Percentiles rank a stretch among this genome's conserved stretches.
phyloP scores from a whole-genome alignment of 2,888 invertebrate genomes.

The Meta bourneti region DNA sequence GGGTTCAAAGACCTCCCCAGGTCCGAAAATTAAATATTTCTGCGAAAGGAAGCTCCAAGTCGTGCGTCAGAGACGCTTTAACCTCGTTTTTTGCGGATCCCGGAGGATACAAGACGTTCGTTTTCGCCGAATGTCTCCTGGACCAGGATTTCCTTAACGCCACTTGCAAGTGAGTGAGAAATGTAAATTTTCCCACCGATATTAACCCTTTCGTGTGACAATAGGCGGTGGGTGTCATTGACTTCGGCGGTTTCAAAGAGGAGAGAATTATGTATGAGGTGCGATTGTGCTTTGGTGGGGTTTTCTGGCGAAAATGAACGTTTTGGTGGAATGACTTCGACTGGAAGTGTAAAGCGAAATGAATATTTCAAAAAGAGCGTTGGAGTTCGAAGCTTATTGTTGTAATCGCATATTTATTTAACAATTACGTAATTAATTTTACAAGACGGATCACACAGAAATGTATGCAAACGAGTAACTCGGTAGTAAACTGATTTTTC shows the following conservation, averaged over 20 bases:
- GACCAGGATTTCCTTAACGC: constrained; percentile 60
- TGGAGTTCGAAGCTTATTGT: too few relatives aligned
- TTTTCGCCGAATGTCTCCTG: constrained; percentile 15
- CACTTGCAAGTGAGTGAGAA: constrained; percentile 45
- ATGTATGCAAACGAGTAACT: too few relatives aligned
- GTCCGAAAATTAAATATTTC: constrained; percentile 49
- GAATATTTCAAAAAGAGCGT: too few relatives aligned
- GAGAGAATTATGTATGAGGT: background rate
- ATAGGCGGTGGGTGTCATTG: constrained; percentile 31
- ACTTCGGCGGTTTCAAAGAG: background rate
- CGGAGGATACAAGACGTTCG: background rate
- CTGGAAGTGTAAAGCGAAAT: too few relatives aligned
- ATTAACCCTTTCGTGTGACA: constrained; percentile 27
- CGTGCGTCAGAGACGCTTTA: constrained; percentile 58
- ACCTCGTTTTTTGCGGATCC: constrained; percentile 52
- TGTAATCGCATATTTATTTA: too few relatives aligned
- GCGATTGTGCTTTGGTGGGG: too few relatives aligned
- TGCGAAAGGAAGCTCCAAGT: constrained; percentile 31
- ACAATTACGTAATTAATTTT: too few relatives aligned
- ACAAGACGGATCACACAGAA: too few relatives aligned
- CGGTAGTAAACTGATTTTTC: too few relatives aligned
- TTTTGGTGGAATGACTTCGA: too few relatives aligned
- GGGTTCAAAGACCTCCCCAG: constrained; percentile 57
- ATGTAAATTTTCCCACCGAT: constrained; percentile 34
- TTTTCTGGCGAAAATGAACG: too few relatives aligned